A percentile compares a stretch with the other conserved stretches of the same genome.
phyloP scores from a whole-genome alignment of 2,113 vertebrate species.

The Xenus cinereus region DNA sequence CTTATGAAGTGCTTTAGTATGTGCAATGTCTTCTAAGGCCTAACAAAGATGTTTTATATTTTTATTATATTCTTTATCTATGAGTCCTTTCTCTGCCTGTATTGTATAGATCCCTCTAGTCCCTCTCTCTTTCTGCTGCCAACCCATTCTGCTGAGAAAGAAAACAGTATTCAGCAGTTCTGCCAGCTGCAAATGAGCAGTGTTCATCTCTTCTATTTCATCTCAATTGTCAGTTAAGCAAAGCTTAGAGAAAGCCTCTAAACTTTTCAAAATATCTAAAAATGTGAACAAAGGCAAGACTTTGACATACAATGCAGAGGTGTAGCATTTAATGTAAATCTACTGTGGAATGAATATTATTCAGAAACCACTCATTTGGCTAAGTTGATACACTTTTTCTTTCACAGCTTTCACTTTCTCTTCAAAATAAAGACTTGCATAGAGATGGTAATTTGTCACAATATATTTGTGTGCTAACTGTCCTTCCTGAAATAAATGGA shows the following conservation, averaged over 20 bases:
- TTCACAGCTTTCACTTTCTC: neutral
- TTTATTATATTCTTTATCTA: neutral
- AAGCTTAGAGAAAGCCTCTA: neutral
- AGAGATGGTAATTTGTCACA: neutral
- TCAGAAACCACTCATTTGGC: neutral
- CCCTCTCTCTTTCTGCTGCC: neutral
- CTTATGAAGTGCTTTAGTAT: neutral
- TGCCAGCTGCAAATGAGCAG: neutral
- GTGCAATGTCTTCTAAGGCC: neutral
- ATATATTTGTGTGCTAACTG: neutral
- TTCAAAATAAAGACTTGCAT: neutral
- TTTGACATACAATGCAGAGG: neutral
- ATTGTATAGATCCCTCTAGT: neutral
- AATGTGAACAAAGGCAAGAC: neutral
- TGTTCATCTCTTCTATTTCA: neutral
- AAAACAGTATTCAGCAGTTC: neutral
- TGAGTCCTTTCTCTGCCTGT: neutral
- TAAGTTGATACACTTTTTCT: neutral
- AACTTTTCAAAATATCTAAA: slow-evolving; percentile 24
- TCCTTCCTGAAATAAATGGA: neutral
- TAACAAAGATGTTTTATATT: neutral
- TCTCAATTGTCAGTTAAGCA: neutral
- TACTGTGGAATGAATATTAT: neutral
- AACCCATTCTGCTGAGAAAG: neutral
- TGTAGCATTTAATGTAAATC: neutral